Conservation (phyloP, 2,797 vertebrate genomes). For the Australoheros facetus region DNA sequence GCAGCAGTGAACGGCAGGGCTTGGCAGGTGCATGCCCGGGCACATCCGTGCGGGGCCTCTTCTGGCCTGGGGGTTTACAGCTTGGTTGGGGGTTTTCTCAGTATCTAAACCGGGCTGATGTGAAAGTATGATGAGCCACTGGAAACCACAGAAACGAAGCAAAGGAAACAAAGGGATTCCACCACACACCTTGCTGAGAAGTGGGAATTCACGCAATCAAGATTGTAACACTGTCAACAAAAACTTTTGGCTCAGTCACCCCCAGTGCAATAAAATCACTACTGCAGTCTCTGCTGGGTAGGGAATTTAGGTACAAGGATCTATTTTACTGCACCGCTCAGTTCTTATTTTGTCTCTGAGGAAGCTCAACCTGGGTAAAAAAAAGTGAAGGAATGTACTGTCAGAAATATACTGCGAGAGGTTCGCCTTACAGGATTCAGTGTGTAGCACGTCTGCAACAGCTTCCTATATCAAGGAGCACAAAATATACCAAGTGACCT, state of each 20-base stretch:
- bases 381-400: background rate
- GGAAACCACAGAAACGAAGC: slow-evolving; percentile 71
- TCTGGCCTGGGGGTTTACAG: slow-evolving; percentile 61
- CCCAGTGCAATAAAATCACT: slow-evolving; percentile 13
- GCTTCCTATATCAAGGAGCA: slow-evolving; percentile 54
- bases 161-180: slow-evolving; percentile 76
- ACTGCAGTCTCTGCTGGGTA: background rate
- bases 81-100: slow-evolving; percentile 67
- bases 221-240: slow-evolving; percentile 42
- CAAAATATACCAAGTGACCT: slow-evolving; percentile 61
- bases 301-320: background rate
- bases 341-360: slow-evolving; percentile 22
- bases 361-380: background rate
- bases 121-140: slow-evolving; percentile 69
- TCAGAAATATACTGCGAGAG: slow-evolving; percentile 49
- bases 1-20: slow-evolving; percentile 66
- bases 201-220: slow-evolving; percentile 52
- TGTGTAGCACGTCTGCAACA: slow-evolving; percentile 51
- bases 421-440: slow-evolving; percentile 52
- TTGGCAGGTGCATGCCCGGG: slow-evolving; percentile 79
- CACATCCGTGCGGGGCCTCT: slow-evolving; percentile 77
- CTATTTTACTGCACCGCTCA: background rate
- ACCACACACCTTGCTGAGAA: slow-evolving; percentile 62
- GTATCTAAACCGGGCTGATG: slow-evolving; percentile 66
- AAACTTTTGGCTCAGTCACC: slow-evolving; percentile 30